Conservation (phyloP, 1,140 invertebrate genomes). For the Sipha flava region DNA sequence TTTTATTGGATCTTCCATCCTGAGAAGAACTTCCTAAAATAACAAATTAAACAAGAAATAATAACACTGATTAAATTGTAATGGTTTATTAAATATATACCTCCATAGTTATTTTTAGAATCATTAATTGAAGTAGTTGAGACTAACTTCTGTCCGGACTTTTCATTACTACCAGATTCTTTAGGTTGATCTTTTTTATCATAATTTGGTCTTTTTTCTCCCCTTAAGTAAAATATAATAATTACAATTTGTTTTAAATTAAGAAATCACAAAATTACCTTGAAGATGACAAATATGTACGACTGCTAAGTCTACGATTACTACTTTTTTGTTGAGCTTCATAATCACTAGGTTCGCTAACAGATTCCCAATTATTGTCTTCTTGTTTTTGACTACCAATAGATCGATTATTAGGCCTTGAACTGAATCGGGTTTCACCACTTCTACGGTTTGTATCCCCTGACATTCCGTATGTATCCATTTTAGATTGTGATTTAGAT, state of each 20-base stretch:
- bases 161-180: constrained; percentile 9
- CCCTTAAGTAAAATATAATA: neutral
- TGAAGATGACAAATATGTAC: neutral
- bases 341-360: constrained; percentile 57
- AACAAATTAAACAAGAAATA: neutral
- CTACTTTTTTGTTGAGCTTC: constrained; percentile 43
- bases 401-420: neutral
- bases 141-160: neutral
- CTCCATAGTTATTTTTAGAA: neutral
- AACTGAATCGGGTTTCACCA: constrained; percentile 22
- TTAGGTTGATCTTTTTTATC: constrained; percentile 21
- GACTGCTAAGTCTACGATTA: constrained; percentile 19
- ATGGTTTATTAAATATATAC: neutral
- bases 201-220: constrained; percentile 14
- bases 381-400: constrained; percentile 45
- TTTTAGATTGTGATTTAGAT: constrained; percentile 33
- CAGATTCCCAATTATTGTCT: constrained; percentile 61
- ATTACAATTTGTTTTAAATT: neutral
- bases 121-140: neutral
- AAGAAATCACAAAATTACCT: neutral
- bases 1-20: constrained; percentile 4
- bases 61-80: too few relatives aligned
- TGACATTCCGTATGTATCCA: neutral
- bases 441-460: neutral
- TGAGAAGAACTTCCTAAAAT: constrained; percentile 8